phyloP scores from a whole-genome alignment of 1,140 invertebrate species.

The Druon quercuslanigerum region DNA sequence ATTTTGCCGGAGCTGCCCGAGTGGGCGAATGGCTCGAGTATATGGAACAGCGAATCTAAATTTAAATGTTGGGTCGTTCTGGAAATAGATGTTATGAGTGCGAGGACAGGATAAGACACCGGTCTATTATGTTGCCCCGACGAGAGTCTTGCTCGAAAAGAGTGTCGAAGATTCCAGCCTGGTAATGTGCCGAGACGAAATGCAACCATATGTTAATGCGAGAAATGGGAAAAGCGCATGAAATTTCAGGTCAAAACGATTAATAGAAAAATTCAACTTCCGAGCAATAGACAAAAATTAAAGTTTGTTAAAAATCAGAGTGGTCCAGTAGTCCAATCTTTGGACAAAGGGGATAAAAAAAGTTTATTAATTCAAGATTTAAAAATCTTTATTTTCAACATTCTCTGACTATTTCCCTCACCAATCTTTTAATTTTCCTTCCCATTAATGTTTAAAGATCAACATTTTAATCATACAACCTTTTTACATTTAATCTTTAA shows the following conservation, averaged over 20 bases:
- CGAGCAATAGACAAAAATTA: too few relatives aligned
- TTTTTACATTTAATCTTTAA: too few relatives aligned
- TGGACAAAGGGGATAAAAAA: too few relatives aligned
- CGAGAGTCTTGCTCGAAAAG: constrained; percentile 47
- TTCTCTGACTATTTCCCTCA: too few relatives aligned
- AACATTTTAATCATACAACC: too few relatives aligned
- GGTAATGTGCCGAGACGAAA: constrained; percentile 17
- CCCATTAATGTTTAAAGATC: too few relatives aligned
- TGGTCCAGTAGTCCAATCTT: too few relatives aligned
- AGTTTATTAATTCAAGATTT: too few relatives aligned
- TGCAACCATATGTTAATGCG: constrained; percentile 18
- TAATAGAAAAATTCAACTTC: background rate
- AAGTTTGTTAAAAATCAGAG: too few relatives aligned
- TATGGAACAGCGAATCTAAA: constrained; percentile 75
- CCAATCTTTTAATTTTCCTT: too few relatives aligned
- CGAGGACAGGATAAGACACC: constrained; percentile 75
- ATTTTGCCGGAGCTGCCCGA: constrained; percentile 60
- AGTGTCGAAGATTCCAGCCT: constrained; percentile 38
- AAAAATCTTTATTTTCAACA: too few relatives aligned
- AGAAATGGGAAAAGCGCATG: background rate
- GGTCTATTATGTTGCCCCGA: constrained; percentile 67
- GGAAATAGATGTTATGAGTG: constrained; percentile 77
- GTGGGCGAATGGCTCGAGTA: constrained; percentile 71
- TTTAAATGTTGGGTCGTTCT: constrained; percentile 73
- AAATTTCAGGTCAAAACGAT: too few relatives aligned